These are phyloP conservation scores for Anthrax anthrax DNA, from an alignment of 2,888 invertebrate species.

Conservation along the genomic window DNA sequence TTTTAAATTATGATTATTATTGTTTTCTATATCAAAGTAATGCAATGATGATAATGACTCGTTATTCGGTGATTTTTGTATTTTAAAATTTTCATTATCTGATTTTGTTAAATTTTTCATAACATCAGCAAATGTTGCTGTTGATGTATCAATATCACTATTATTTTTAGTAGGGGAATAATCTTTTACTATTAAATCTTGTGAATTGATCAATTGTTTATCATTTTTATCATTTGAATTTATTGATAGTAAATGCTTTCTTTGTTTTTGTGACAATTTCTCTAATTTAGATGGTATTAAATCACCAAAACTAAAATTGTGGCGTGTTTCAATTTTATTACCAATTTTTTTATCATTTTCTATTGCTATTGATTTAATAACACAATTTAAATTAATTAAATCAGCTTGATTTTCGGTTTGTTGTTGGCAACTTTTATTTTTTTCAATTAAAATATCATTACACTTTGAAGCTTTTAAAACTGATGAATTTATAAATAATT, in stretches of 20 bases:
- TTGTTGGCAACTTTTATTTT: too few species aligned
- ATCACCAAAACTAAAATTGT: conserved; percentile 21
- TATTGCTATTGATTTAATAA: too few species aligned
- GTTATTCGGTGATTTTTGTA: neutral
- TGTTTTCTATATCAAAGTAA: neutral
- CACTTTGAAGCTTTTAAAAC: too few species aligned
- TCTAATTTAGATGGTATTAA: conserved; percentile 20
- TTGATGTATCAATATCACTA: conserved; percentile 12
- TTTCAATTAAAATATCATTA: too few species aligned
- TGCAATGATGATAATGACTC: neutral
- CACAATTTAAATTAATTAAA: neutral
- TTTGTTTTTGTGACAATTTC: conserved; percentile 43
- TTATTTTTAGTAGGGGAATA: neutral
- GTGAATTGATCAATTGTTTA: too few species aligned
- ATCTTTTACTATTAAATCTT: too few species aligned
- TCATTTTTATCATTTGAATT: conserved; percentile 5
- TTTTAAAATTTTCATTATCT: conserved; percentile 1
- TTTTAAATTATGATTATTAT: too few species aligned
- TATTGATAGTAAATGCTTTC: conserved; percentile 32
- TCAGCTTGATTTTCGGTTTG: neutral
- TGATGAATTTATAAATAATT: conserved; percentile 24
- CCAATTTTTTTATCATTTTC: too few species aligned
- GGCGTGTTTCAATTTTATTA: too few species aligned
- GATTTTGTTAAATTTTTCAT: conserved; percentile 17
- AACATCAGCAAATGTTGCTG: conserved; percentile 28